Conservation (phyloP, 1,140 invertebrate genomes). For the Trissolcus basalis region DNA sequence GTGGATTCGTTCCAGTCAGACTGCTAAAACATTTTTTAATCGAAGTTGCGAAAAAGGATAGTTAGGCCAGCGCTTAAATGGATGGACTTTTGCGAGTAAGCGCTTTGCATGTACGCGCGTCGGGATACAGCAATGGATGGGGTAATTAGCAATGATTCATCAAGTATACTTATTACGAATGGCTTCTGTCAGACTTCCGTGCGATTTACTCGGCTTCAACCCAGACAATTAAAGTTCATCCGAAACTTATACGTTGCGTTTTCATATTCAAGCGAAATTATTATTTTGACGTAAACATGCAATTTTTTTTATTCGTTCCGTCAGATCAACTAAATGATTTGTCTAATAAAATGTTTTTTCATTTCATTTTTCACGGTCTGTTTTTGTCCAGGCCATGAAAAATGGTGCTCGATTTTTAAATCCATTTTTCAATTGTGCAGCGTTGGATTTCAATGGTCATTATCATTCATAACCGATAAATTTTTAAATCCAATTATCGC, state of each 20-base stretch:
- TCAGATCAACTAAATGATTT: too few relatives aligned
- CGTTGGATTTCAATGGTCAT: too few relatives aligned
- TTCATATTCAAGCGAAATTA: constrained; percentile 59
- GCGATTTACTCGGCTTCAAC: constrained; percentile 40
- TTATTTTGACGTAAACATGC: constrained; percentile 16
- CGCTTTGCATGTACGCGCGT: constrained; percentile 44
- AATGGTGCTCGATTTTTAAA: too few relatives aligned
- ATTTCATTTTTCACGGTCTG: too few relatives aligned
- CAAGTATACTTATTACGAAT: constrained; percentile 56
- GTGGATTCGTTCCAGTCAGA: constrained; percentile 9
- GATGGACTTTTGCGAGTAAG: constrained; percentile 40
- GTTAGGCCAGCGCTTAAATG: constrained; percentile 10
- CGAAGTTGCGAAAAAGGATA: constrained; percentile 8
- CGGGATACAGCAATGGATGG: constrained; percentile 48
- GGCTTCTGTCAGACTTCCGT: constrained; percentile 43
- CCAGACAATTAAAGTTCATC: constrained; percentile 44
- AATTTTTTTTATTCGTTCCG: too few relatives aligned
- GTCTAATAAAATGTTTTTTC: too few relatives aligned
- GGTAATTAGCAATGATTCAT: constrained; percentile 61
- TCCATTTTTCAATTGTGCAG: too few relatives aligned
- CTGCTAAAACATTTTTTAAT: constrained; percentile 14
- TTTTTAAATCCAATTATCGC: too few relatives aligned
- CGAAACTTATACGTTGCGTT: constrained; percentile 35
- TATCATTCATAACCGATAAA: too few relatives aligned
- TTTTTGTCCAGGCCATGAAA: too few relatives aligned